Evolutionary conservation across 2,113 vertebrate genomes (phyloP).

Genomic region (Vidua macroura): DNA sequence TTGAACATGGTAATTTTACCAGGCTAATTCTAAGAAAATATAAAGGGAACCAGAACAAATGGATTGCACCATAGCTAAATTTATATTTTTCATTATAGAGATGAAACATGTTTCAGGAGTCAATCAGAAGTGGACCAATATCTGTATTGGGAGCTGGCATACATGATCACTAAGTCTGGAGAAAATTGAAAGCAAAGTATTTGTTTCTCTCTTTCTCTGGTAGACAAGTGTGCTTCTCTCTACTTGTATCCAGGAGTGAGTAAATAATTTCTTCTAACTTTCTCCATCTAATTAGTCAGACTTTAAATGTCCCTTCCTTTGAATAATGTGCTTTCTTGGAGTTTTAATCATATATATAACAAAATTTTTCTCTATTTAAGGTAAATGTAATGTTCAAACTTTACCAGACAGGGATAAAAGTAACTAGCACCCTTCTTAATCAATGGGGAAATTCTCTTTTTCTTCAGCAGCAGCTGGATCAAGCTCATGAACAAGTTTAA

Average conservation of each 20-base stretch:
- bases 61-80: background rate
- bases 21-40: background rate
- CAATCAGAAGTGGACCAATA: background rate
- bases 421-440: background rate
- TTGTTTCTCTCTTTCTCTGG: background rate
- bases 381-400: background rate
- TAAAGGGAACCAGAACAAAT: background rate
- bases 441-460: background rate
- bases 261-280: background rate
- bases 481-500: background rate
- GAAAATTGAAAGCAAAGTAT: background rate
- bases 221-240: background rate
- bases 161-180: background rate
- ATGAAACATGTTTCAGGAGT: background rate
- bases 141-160: background rate
- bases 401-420: background rate
- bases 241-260: background rate
- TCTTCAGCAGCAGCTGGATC: background rate
- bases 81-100: background rate
- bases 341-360: background rate
- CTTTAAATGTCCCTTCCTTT: background rate
- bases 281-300: background rate
- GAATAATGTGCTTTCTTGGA: background rate
- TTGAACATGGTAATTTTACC: background rate
- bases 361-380: background rate